Conservation (phyloP, 2,113 vertebrate genomes). For the Microcebus lehilahytsara region DNA sequence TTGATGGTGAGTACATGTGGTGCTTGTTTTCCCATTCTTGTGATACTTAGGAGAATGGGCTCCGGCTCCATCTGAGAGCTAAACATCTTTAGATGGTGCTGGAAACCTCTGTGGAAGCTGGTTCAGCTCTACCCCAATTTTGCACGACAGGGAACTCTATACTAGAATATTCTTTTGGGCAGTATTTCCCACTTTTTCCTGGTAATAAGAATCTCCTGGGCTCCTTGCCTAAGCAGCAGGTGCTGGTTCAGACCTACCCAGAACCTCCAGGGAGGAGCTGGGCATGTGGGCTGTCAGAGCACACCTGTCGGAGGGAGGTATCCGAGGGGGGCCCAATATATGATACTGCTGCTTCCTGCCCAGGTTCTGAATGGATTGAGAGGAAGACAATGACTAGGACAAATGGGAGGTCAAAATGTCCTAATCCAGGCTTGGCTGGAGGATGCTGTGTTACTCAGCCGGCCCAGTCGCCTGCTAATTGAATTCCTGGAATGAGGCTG, state of each 20-base stretch:
- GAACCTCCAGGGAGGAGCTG: accelerated
- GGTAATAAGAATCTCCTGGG: background rate
- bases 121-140: background rate
- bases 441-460: background rate
- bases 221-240: background rate
- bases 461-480: background rate
- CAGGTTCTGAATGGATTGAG: background rate
- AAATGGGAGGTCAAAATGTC: background rate
- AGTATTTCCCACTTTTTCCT: background rate
- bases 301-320: background rate
- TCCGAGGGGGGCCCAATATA: accelerated
- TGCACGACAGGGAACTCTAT: background rate
- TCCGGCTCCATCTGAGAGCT: no score
- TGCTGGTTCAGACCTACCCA: background rate
- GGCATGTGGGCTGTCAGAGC: background rate
- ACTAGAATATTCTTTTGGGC: background rate
- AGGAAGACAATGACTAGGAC: background rate
- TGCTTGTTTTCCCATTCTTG: no score
- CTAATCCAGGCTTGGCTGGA: background rate
- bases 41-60: no score
- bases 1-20: no score
- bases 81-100: background rate
- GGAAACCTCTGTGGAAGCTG: background rate
- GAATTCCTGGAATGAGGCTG: background rate
- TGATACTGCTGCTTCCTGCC: background rate